Evolutionary conservation across 1,140 invertebrate species (phyloP), one percentile per base, ranked within the genome.

Genomic region (Scylla paramamosain): DNA sequence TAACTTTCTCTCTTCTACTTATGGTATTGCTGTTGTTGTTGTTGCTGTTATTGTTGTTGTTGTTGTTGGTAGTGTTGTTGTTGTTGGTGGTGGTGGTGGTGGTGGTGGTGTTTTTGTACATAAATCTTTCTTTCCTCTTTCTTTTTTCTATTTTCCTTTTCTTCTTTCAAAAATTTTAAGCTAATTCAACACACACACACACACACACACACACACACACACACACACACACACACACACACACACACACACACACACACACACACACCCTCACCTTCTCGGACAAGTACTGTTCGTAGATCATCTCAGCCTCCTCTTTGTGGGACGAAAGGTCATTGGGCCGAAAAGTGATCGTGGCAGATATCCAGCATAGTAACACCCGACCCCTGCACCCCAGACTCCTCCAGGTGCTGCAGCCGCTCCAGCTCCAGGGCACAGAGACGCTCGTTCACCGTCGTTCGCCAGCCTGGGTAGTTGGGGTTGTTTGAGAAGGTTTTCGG

Each of bases 251-350:
- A 59, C 52, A 12, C 16, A 59, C 52, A n/a, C 46, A 7, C 39
- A 91, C 10, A 91, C 12, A 25, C 39, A 48, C 16, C 46, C 45
- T 91, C 96, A 98, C 98, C 97, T 98, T 98, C 94, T 98, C 98
- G 86, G 98, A 98, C 4, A 99, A 97, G 97, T 99, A 99, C 96
- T 98, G 98, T 92, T 99, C 98, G 97, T 98, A 98, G 93, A 99
- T 98, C 96, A 98, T 98, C 20, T 97, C 97, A 28, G 98, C 98
- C 25, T 98, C 98, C 96, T 98, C 98, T 91, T 98, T 96, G 92
- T 96, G 96, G 28, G 95, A 94, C 16, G 96, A 95, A 12, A 96
- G 91, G 86, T 96, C 96, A 89, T 95, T 95, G 20, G 20, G 96
- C 94, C 32, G 95, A 95, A 86, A 96, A 96, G 93, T 96, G 94